Percentiles rank a stretch among this genome's conserved stretches.
Evolutionary conservation across 1,140 invertebrate species (phyloP).

Genomic region (Formica selysi): DNA sequence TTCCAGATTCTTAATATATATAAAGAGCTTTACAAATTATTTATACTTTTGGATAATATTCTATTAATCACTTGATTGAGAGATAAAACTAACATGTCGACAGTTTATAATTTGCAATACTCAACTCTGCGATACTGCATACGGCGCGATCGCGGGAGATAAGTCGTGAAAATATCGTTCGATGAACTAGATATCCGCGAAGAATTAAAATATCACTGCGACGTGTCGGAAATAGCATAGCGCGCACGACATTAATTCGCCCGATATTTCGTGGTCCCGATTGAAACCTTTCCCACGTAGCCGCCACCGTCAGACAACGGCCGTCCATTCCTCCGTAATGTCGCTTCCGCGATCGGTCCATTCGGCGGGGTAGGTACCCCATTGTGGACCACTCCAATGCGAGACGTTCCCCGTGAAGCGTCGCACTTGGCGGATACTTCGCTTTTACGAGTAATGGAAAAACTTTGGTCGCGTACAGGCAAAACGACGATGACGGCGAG

Average conservation of each 20-base stretch:
- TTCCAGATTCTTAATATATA: neutral
- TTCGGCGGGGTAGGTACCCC: neutral
- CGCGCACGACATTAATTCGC: constrained; percentile 44
- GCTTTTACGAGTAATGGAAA: constrained; percentile 52
- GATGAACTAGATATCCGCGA: constrained; percentile 22
- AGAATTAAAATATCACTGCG: constrained; percentile 44
- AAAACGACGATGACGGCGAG: neutral
- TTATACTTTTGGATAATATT: neutral
- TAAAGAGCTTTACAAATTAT: neutral
- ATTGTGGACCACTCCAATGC: neutral
- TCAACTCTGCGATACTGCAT: neutral
- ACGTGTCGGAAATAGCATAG: constrained; percentile 25
- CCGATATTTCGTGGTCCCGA: constrained; percentile 40
- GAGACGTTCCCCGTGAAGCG: neutral
- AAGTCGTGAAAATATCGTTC: constrained; percentile 6
- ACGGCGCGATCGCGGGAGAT: neutral
- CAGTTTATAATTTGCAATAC: neutral
- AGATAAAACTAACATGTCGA: neutral
- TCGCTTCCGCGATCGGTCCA: constrained; percentile 32
- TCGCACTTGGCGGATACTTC: constrained; percentile 1
- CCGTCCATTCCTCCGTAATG: constrained; percentile 3
- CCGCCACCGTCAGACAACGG: constrained; percentile 5
- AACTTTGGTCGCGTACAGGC: constrained; percentile 26
- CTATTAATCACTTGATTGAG: neutral
- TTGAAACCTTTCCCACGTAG: constrained; percentile 54